Evolutionary conservation across 2,797 vertebrate species (phyloP).

Genomic region (Scolopax bukidnonensis): DNA sequence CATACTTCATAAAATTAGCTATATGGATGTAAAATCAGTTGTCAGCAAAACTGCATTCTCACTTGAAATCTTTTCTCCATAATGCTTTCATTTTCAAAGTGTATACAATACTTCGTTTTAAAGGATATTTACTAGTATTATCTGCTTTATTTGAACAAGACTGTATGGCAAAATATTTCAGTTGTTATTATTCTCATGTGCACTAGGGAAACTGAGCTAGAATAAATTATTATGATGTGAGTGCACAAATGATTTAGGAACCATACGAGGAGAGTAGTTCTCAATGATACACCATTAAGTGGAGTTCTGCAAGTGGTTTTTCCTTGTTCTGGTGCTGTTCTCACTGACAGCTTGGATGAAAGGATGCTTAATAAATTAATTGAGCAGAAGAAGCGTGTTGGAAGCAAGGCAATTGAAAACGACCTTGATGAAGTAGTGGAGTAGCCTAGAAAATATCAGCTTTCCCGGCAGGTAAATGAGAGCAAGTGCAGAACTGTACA

Average conservation of each 20-base stretch:
- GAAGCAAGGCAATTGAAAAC: background rate
- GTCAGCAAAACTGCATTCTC: background rate
- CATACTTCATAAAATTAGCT: background rate
- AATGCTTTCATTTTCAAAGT: constrained; percentile 1
- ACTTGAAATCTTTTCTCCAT: background rate
- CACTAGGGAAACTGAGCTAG: background rate
- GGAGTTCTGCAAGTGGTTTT: background rate
- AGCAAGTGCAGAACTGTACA: background rate
- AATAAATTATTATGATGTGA: background rate
- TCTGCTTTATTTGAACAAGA: background rate
- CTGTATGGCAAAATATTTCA: background rate
- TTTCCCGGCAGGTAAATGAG: background rate
- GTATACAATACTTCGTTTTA: background rate
- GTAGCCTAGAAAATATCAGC: background rate
- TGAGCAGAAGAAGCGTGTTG: background rate
- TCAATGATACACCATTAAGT: background rate
- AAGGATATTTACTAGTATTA: background rate
- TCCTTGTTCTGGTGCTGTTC: background rate
- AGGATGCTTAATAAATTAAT: background rate
- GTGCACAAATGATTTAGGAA: background rate
- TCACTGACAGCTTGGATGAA: background rate
- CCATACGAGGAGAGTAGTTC: background rate
- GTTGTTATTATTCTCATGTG: background rate
- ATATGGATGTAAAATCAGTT: background rate
- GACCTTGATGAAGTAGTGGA: background rate